A percentile compares a stretch with the other conserved stretches of the same genome.
Conservation (phyloP, 2,888 invertebrate species). For the Rhamphomyia laevipes region DNA sequence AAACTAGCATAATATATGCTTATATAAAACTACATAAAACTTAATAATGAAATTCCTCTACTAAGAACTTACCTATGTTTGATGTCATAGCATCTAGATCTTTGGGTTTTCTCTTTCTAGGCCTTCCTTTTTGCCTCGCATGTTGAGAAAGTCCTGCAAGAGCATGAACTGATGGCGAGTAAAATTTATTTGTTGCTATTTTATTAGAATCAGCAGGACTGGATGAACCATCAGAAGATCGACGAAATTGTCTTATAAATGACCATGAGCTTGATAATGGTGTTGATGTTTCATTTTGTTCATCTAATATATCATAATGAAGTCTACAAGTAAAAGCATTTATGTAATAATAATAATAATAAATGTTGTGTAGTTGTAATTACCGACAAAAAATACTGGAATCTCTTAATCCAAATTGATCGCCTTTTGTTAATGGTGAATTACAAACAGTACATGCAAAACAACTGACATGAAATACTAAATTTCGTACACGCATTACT, state of each 20-base stretch:
- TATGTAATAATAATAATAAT: background rate
- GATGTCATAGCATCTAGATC: slow-evolving; percentile 78
- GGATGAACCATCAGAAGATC: slow-evolving; percentile 36
- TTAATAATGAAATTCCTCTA: no score
- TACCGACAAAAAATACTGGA: slow-evolving; percentile 77
- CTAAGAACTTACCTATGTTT: slow-evolving; percentile 76
- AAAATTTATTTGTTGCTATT: slow-evolving; percentile 39
- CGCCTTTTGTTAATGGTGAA: slow-evolving; percentile 79
- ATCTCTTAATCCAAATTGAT: slow-evolving; percentile 87
- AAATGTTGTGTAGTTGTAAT: slow-evolving; percentile 1
- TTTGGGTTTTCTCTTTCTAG: slow-evolving; percentile 85
- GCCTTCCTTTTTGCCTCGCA: slow-evolving; percentile 84
- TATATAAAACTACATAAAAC: no score
- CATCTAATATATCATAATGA: slow-evolving; percentile 35
- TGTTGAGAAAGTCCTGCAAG: slow-evolving; percentile 46
- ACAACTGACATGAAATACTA: slow-evolving; percentile 90
- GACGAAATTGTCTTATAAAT: slow-evolving; percentile 41
- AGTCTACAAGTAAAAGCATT: slow-evolving; percentile 24
- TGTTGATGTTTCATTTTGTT: slow-evolving; percentile 29
- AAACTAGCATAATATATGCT: no score
- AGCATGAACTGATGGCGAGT: slow-evolving; percentile 44
- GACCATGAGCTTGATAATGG: slow-evolving; percentile 41
- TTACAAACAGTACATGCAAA: slow-evolving; percentile 87
- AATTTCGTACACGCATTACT: slow-evolving; percentile 87
- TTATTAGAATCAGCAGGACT: slow-evolving; percentile 37